Evolutionary conservation across 1,140 invertebrate species (phyloP), one percentile per base, ranked within the genome.

Genomic region (Heliconius congener): DNA sequence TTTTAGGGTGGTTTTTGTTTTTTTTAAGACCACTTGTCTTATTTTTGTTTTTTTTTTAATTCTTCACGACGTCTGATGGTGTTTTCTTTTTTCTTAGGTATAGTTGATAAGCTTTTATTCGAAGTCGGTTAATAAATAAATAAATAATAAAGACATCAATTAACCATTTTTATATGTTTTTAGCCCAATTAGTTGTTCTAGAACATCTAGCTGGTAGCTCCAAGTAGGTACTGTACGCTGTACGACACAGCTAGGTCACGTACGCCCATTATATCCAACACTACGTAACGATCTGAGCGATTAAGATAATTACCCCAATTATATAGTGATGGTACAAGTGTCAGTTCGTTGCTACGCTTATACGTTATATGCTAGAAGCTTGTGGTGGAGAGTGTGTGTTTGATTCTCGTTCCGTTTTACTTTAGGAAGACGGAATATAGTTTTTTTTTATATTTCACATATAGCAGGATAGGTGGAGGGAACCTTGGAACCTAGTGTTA

Each of bases 171-270:
- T 57, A 23, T 23, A 57, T 8, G 19, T 57, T n/a, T 57, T 57
- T 57, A 57, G 55, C 8, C 55, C n/a, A 57, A 57, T 57, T 57
- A n/a, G n/a, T 9, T 23, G 55, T 57, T 57, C 55, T 57, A 57
- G 55, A 23, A 57, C 34, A 37, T 37, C 34, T 37, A 37, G 34
- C 55, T 8, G n/a, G 8, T n/a, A 16, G 52, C 52, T 6, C 34
- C 34, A 34, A 19, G 18, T 46, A 46, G 42, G 42, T 46, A 46
- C 11, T 46, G 42, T 46, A 46, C 42, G 42, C 42, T 46, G 42
- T 46, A 46, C 42, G 42, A 46, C 42, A 46, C 55, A 57, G 55
- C 55, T 57, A 57, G 55, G 55, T 57, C 55, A 57, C 55, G 55
- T 57, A 57, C 55, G 55, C 8, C n/a, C n/a, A 57, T 57, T 57